phyloP scores from a whole-genome alignment of 2,888 invertebrate genomes.

The Tortrix viridana region DNA sequence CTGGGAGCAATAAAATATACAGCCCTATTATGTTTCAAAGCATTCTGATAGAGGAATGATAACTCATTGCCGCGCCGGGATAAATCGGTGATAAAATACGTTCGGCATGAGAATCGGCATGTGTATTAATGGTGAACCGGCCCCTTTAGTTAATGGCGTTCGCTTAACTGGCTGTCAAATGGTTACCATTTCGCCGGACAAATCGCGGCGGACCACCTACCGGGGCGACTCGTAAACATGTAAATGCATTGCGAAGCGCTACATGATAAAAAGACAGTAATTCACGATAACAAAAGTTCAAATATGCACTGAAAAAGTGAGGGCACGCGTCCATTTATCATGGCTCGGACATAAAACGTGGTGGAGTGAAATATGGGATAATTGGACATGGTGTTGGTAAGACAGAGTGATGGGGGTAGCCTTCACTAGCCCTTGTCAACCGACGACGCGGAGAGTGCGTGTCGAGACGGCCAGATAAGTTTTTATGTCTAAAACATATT shows the following conservation, averaged over 20 bases:
- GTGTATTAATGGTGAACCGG: conserved; percentile 54
- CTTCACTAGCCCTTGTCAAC: conserved; percentile 16
- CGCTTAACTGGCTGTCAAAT: conserved; percentile 71
- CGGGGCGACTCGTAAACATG: conserved; percentile 73
- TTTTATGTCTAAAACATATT: conserved; percentile 26
- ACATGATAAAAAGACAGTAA: conserved; percentile 57
- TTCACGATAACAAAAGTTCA: conserved; percentile 50
- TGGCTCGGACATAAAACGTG: conserved; percentile 25
- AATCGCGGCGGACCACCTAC: conserved; percentile 76
- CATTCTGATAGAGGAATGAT: conserved; percentile 62
- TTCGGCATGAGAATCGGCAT: conserved; percentile 56
- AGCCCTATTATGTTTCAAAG: conserved; percentile 62
- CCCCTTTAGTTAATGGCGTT: conserved; percentile 68
- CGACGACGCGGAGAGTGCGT: conserved; percentile 21
- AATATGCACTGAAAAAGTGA: conserved; percentile 44
- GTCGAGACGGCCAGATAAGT: conserved; percentile 32
- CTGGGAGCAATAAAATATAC: conserved; percentile 56
- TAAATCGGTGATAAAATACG: conserved; percentile 69
- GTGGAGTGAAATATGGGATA: conserved; percentile 32
- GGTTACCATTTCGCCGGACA: conserved; percentile 69
- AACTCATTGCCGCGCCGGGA: conserved; percentile 59
- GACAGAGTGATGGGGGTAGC: conserved; percentile 13
- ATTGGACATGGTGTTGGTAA: conserved; percentile 28
- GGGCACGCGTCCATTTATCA: conserved; percentile 35
- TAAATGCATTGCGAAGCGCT: conserved; percentile 65